These are phyloP conservation scores for Biston betularia DNA, from an alignment of 2,888 invertebrate genomes.

Conservation along the genomic window DNA sequence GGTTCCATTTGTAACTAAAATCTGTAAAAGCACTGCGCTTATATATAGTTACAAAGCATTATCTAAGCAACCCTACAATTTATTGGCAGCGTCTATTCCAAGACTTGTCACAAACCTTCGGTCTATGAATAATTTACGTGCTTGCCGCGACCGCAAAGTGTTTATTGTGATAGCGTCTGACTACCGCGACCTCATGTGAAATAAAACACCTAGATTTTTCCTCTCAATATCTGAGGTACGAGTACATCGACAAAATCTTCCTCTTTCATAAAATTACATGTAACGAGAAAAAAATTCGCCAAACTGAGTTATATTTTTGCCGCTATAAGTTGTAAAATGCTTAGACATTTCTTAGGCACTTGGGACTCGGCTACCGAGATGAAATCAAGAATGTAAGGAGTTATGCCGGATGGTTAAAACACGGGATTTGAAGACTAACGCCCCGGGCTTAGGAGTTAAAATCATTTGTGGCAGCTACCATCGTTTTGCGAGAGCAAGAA, in stretches of 20 bases:
- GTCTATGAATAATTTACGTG: constrained; percentile 77
- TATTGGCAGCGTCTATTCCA: constrained; percentile 64
- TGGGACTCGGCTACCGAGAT: constrained; percentile 54
- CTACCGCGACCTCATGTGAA: constrained; percentile 76
- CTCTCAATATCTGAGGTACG: constrained; percentile 74
- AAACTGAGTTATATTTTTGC: constrained; percentile 69
- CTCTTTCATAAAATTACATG: constrained; percentile 60
- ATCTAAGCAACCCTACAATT: constrained; percentile 38
- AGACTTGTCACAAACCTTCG: constrained; percentile 69
- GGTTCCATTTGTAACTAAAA: constrained; percentile 13
- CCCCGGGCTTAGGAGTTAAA: constrained; percentile 65
- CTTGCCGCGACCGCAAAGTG: constrained; percentile 72
- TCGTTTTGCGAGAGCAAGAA: constrained; percentile 67
- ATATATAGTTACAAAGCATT: constrained; percentile 24
- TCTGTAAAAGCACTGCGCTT: constrained; percentile 19
- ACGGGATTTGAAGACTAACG: constrained; percentile 65
- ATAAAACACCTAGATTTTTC: constrained; percentile 84
- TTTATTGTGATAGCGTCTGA: constrained; percentile 80
- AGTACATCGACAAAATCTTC: constrained; percentile 59
- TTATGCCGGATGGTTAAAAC: constrained; percentile 56
- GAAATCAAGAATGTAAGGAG: constrained; percentile 65
- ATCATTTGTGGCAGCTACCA: constrained; percentile 56
- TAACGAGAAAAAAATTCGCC: constrained; percentile 44
- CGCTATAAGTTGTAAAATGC: constrained; percentile 58
- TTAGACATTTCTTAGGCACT: constrained; percentile 58